A percentile compares a stretch with the other conserved stretches of the same genome.
Evolutionary conservation across 1,140 invertebrate genomes (phyloP).

Genomic region (Augochlora pura): DNA sequence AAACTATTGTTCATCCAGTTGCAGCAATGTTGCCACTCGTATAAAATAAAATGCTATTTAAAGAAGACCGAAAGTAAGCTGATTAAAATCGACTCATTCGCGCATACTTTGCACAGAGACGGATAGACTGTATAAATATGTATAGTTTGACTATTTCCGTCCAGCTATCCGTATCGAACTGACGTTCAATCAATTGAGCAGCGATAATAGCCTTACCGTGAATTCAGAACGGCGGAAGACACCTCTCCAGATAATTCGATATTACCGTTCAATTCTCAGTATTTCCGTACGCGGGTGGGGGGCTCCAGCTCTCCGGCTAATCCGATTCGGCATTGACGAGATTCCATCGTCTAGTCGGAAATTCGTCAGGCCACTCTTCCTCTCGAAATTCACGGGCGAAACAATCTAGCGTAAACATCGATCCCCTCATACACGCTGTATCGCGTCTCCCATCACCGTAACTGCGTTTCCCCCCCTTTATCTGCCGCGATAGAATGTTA

Average conservation of each 20-base stretch:
- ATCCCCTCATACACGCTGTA: neutral
- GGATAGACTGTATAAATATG: neutral
- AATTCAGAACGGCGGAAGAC: constrained; percentile 13
- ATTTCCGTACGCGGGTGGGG: constrained; percentile 42
- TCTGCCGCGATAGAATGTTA: too few relatives aligned
- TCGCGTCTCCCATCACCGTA: neutral
- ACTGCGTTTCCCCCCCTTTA: too few relatives aligned
- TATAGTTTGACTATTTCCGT: too few relatives aligned
- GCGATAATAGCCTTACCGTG: neutral
- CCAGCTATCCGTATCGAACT: constrained; percentile 1
- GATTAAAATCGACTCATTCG: too few relatives aligned
- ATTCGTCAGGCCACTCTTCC: constrained; percentile 30
- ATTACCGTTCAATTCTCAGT: constrained; percentile 48
- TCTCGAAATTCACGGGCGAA: neutral
- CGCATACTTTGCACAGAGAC: neutral
- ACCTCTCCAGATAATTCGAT: constrained; percentile 40
- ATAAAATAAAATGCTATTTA: too few relatives aligned
- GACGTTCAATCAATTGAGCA: neutral
- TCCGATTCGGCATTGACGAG: constrained; percentile 37
- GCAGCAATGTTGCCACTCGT: too few relatives aligned
- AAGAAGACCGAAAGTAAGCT: too few relatives aligned
- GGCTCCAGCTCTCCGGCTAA: constrained; percentile 13
- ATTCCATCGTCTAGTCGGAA: constrained; percentile 40
- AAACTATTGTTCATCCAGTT: too few relatives aligned
- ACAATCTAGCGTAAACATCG: constrained; percentile 33